These are phyloP conservation scores for Microplitis mediator DNA, from an alignment of 1,140 invertebrate genomes.

Conservation along the genomic window DNA sequence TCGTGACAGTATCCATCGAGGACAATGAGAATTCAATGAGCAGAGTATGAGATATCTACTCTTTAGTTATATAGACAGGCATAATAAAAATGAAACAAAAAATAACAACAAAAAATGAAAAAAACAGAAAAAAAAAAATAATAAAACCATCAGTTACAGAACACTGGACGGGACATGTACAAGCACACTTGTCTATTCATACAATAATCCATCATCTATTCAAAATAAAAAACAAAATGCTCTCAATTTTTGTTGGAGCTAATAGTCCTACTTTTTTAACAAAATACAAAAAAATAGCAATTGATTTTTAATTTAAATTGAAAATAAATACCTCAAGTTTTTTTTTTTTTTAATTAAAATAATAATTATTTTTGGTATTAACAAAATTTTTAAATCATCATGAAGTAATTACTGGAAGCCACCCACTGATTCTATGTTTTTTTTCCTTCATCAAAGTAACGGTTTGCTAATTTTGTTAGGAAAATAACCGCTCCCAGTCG, in stretches of 20 bases:
- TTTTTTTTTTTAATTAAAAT: too few relatives aligned
- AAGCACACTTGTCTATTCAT: conserved; percentile 7
- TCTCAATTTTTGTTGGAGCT: background rate
- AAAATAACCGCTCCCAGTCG: too few relatives aligned
- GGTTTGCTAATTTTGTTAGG: too few relatives aligned
- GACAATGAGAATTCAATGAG: background rate
- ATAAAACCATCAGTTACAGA: conserved; percentile 15
- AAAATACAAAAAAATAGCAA: background rate
- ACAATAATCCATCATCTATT: conserved; percentile 10
- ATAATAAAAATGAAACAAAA: background rate
- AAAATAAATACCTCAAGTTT: too few relatives aligned
- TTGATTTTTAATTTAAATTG: too few relatives aligned
- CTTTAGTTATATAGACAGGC: background rate
- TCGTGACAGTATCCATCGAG: background rate
- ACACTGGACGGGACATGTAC: background rate
- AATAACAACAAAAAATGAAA: background rate
- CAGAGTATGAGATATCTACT: background rate
- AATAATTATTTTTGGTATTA: too few relatives aligned
- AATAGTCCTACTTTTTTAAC: background rate
- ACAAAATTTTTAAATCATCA: too few relatives aligned
- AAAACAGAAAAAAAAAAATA: background rate
- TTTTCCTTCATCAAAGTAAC: too few relatives aligned
- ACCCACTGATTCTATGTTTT: too few relatives aligned
- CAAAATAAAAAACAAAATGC: background rate
- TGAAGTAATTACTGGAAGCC: too few relatives aligned